Percentiles rank a stretch among this genome's conserved stretches.
phyloP scores from a whole-genome alignment of 2,113 vertebrate species.

The Alligator sinensis region DNA sequence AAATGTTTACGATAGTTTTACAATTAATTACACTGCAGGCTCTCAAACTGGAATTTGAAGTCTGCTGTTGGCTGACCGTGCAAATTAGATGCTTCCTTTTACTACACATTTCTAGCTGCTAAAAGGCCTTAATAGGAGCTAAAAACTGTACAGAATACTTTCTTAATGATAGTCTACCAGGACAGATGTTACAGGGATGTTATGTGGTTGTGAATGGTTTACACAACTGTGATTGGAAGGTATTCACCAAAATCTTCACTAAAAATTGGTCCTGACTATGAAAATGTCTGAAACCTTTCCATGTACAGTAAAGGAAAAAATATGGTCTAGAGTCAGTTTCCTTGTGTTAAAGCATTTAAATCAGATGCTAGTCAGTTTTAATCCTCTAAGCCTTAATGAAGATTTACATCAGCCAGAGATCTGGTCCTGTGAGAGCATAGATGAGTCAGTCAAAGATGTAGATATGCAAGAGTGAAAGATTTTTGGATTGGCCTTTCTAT shows the following conservation, averaged over 20 bases:
- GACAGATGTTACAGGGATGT: not conserved
- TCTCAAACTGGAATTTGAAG: not conserved
- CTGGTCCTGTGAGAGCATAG: slow-evolving; percentile 12
- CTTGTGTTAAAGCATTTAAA: not conserved
- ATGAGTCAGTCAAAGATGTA: not conserved
- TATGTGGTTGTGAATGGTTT: not conserved
- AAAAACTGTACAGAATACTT: not conserved
- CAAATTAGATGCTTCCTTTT: not conserved
- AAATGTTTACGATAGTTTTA: not conserved
- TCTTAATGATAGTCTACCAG: not conserved
- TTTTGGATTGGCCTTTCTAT: not conserved
- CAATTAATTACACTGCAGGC: not conserved
- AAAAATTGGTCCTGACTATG: not conserved
- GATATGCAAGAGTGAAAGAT: not conserved
- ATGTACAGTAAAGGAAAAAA: not conserved
- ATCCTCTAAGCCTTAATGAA: not conserved
- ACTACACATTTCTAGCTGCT: not conserved
- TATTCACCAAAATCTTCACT: not conserved
- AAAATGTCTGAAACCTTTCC: not conserved
- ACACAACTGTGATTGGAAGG: not conserved
- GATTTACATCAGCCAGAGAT: not conserved
- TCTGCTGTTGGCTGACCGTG: not conserved
- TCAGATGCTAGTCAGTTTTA: not conserved
- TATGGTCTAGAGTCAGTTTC: not conserved
- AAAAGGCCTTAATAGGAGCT: not conserved